phyloP scores from a whole-genome alignment of 2,113 vertebrate species.

The Atrichornis clamosus region DNA sequence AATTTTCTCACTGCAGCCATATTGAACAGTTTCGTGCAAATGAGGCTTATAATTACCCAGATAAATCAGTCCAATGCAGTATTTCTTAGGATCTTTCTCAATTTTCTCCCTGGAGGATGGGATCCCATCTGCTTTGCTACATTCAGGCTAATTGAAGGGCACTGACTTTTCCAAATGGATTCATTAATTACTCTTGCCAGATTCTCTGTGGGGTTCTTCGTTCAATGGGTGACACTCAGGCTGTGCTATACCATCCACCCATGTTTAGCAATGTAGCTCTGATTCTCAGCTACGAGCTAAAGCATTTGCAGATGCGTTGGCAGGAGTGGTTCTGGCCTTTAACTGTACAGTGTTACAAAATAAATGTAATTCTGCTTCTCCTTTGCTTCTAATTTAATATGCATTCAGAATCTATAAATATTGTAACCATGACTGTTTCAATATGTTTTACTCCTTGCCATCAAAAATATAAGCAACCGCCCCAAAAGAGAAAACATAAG shows the following conservation, averaged over 20 bases:
- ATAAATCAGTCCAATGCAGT: slow-evolving; percentile 72
- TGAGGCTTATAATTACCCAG: slow-evolving; percentile 72
- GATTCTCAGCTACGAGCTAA: slow-evolving; percentile 7
- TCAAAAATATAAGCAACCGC: not conserved
- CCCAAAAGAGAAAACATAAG: not conserved
- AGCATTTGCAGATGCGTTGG: slow-evolving; percentile 52
- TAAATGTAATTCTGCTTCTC: slow-evolving; percentile 29
- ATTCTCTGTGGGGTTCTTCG: slow-evolving; percentile 60
- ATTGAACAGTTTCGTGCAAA: slow-evolving; percentile 66
- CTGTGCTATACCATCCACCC: slow-evolving; percentile 45
- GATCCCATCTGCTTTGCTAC: slow-evolving; percentile 78
- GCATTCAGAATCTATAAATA: slow-evolving; percentile 50
- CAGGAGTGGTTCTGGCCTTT: slow-evolving; percentile 25
- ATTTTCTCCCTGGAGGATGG: slow-evolving; percentile 65
- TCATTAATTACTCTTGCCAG: slow-evolving; percentile 76
- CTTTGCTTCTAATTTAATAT: slow-evolving; percentile 55
- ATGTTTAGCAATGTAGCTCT: slow-evolving; percentile 5
- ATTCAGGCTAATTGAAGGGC: slow-evolving; percentile 75
- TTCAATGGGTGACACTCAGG: slow-evolving; percentile 62
- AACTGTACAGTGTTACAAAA: slow-evolving; percentile 26
- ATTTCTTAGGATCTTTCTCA: slow-evolving; percentile 75
- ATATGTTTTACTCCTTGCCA: slow-evolving; percentile 23
- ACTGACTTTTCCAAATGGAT: slow-evolving; percentile 79
- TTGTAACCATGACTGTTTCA: slow-evolving; percentile 15
- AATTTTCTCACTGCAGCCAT: slow-evolving; percentile 60